phyloP scores from a whole-genome alignment of 2,797 vertebrate species.

The Fistularia tabacaria region DNA sequence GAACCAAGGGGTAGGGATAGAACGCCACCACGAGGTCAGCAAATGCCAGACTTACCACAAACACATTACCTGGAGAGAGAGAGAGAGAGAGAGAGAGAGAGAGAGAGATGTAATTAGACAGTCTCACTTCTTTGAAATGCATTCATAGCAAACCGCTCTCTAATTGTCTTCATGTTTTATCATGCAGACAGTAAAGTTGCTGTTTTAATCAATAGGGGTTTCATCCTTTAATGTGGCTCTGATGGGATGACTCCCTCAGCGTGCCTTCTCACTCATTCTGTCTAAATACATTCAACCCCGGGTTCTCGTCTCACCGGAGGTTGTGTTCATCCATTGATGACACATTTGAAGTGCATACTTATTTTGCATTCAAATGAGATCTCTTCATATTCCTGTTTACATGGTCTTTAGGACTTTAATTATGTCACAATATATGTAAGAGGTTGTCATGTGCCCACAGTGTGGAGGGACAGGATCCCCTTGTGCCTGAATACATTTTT shows the following conservation, averaged over 20 bases:
- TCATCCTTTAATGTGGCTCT: too few species aligned
- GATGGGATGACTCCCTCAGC: too few species aligned
- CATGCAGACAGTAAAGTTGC: too few species aligned
- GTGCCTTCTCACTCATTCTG: conserved; percentile 6
- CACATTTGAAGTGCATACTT: conserved; percentile 10
- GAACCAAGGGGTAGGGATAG: conserved; percentile 78
- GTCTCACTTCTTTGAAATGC: background rate
- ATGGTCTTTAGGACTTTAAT: conserved; percentile 3
- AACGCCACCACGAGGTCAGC: conserved; percentile 79
- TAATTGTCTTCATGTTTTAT: too few species aligned
- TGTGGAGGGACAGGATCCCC: too few species aligned
- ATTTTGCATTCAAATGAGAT: conserved; percentile 12
- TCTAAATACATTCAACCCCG: conserved; percentile 10
- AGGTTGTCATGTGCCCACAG: background rate
- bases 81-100: background rate
- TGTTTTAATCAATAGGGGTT: too few species aligned
- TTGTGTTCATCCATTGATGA: conserved; percentile 2
- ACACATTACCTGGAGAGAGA: conserved; percentile 73
- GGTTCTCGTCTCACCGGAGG: background rate
- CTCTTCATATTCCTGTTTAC: conserved; percentile 4
- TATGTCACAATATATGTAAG: background rate
- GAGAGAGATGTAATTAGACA: background rate
- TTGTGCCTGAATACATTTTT: background rate
- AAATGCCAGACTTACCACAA: conserved; percentile 79
- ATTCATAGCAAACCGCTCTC: too few species aligned